phyloP scores from a whole-genome alignment of 2,113 vertebrate species.

The Baryphthengus martii region DNA sequence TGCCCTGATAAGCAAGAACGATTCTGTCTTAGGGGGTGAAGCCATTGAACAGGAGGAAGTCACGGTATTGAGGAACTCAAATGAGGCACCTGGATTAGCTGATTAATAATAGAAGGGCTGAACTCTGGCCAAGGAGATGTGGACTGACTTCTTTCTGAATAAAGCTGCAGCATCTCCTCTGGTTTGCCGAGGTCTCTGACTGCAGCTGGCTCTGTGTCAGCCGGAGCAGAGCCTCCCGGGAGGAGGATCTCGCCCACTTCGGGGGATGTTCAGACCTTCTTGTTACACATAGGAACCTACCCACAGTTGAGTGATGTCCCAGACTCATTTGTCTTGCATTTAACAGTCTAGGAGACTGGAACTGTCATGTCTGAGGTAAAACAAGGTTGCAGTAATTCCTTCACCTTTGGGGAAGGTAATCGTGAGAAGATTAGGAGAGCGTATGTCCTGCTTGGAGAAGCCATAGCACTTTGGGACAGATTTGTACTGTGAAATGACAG shows the following conservation, averaged over 20 bases:
- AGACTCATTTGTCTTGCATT: not conserved
- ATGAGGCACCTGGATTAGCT: not conserved
- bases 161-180: not conserved
- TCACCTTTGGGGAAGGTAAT: not conserved
- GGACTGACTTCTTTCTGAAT: not conserved
- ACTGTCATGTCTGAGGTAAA: not conserved
- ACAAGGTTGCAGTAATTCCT: not conserved
- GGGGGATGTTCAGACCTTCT: not conserved
- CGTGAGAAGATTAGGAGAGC: not conserved
- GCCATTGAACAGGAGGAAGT: not conserved
- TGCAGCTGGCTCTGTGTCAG: not conserved
- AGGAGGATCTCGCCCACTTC: fast-evolving
- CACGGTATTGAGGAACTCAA: not conserved
- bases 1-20: not conserved
- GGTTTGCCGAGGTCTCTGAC: not conserved
- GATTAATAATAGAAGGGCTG: not conserved
- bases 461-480: not conserved
- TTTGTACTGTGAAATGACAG: fast-evolving
- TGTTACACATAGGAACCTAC: not conserved
- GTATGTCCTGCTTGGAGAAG: not conserved
- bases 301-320: not conserved
- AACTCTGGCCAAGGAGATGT: not conserved
- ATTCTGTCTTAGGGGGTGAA: not conserved
- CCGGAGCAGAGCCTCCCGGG: not conserved
- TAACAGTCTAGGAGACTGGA: not conserved